Percentiles rank a stretch among this genome's conserved stretches.
phyloP scores from a whole-genome alignment of 2,113 vertebrate genomes.

The Thymallus thymallus region DNA sequence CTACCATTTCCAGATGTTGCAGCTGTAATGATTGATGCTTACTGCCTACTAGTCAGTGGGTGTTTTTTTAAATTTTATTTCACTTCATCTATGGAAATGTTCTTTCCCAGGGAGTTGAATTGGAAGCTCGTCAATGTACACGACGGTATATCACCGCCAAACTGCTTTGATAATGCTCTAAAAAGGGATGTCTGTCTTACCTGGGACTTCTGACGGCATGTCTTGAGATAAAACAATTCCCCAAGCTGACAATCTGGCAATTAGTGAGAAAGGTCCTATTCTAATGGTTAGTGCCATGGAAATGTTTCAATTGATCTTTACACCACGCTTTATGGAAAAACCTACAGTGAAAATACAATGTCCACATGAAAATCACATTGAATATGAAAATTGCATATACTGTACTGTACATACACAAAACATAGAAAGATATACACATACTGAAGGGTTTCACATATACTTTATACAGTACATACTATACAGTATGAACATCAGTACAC shows the following conservation, averaged over 20 bases:
- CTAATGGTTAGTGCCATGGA: background rate
- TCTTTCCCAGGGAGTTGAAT: slow-evolving; percentile 12
- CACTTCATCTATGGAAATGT: slow-evolving; percentile 33
- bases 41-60: slow-evolving; percentile 28
- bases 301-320: background rate
- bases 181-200: background rate
- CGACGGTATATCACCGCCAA: background rate
- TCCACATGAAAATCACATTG: no score
- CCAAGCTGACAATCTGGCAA: background rate
- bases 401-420: no score
- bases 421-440: no score
- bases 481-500: no score
- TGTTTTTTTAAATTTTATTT: slow-evolving; percentile 47
- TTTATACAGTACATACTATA: no score
- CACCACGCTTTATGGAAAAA: background rate
- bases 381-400: no score
- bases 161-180: background rate
- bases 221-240: background rate
- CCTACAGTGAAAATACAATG: background rate
- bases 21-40: slow-evolving; percentile 54
- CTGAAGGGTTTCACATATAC: no score
- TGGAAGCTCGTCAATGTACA: background rate
- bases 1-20: slow-evolving; percentile 59
- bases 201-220: background rate
- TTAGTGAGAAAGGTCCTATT: background rate